Evolutionary conservation across 2,888 invertebrate species (phyloP), one percentile per base, ranked within the genome.

Genomic region (Dolichomitus sp.): DNA sequence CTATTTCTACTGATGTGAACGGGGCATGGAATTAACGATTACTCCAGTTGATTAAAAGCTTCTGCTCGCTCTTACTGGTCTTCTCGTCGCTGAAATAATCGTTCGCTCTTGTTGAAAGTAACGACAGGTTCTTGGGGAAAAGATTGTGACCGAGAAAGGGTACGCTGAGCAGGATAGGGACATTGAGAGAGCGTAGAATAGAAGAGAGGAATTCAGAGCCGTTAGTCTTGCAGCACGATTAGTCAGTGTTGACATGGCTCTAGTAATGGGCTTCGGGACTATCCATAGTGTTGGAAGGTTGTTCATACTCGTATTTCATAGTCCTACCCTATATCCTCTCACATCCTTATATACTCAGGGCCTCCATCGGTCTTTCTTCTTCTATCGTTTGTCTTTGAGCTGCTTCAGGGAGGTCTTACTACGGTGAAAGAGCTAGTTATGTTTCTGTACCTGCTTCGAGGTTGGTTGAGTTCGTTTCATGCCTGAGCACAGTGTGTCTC

Each of bases 241-340:
- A 86, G 83, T 86, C 81, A 84, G 80, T 65, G 81, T 81, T 84
- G 85, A 85, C 82, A 73, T 83, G 70, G 57, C 33, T 19, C 52
- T 2, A 0, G 42, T 48, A 75, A 59, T 66, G 70, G 23, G 50
- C 23, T 48, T 27, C 23, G 70, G 6, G 63, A 57, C 59, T 61
- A 17, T 40, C 57, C 6, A 23, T 80, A 70, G 80, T 82, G 80
- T 83, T 66, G 81, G 80, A 54, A 65, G 81, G 78, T 84, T 85
- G 83, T 85, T 90, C 87, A 86, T 89, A 89, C 88, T 89, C 87
- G 89, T 90, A 89, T 90, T 90, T 90, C 90, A 89, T 88, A 87
- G 84, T 83, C 61, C 68, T 78, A 75, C 17, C 66, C 69, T 79
- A 76, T 73, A 68, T 80, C 52, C 77, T 76, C 74, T 76, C 74